Evolutionary conservation across 37 sponge, comb jelly and placozoan species (phyloP).

Genomic region (Hormiphora californensis): DNA sequence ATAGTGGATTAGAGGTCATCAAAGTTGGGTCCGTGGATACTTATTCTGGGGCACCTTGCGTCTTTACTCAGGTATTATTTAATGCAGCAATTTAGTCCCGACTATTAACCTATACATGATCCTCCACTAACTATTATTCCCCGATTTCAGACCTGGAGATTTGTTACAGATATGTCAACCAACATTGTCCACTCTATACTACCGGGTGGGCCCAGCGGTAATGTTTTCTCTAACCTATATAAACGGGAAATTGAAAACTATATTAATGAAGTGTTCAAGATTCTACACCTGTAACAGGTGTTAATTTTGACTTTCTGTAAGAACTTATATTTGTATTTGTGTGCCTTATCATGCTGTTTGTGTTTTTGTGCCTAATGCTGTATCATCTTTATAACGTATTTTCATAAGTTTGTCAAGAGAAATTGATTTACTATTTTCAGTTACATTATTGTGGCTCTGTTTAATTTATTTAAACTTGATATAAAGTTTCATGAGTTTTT

Average conservation of each 20-base stretch:
- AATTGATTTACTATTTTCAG: too few relatives aligned
- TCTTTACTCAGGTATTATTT: conserved; percentile 1
- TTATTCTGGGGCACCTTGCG: background rate
- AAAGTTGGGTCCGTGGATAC: background rate
- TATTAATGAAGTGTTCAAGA: background rate
- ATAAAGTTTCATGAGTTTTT: too few relatives aligned
- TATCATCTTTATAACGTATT: too few relatives aligned
- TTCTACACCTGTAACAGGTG: too few relatives aligned
- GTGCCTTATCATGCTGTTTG: too few relatives aligned
- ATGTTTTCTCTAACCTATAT: conserved; percentile 3
- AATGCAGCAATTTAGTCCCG: background rate
- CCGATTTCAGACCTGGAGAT: conserved; percentile 6
- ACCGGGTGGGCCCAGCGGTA: conserved; percentile 15
- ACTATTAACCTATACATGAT: background rate
- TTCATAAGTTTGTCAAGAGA: too few relatives aligned
- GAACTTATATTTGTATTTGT: too few relatives aligned
- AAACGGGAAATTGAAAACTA: conserved; percentile 2
- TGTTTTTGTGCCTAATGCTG: too few relatives aligned
- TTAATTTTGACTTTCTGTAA: too few relatives aligned
- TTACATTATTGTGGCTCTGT: too few relatives aligned
- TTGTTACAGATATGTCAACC: conserved; percentile 7
- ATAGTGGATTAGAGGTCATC: conserved; percentile 27
- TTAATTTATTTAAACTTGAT: too few relatives aligned
- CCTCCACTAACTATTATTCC: background rate
- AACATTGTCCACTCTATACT: background rate